Evolutionary conservation across 1,140 invertebrate genomes (phyloP).

Genomic region (Drosophila tropicalis): DNA sequence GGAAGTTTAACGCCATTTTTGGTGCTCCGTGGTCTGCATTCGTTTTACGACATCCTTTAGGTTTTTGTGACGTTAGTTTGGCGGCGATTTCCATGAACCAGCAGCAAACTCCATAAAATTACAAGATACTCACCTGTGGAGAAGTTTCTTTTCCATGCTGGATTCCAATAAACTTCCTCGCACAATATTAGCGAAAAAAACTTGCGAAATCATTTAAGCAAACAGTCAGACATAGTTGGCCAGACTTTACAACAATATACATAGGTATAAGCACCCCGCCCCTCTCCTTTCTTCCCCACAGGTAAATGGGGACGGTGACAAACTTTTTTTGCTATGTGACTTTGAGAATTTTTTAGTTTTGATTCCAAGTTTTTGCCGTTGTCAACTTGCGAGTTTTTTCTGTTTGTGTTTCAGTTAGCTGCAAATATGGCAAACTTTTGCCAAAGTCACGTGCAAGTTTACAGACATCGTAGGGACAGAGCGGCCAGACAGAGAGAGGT

Average conservation of each 20-base stretch:
- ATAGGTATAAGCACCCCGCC: constrained; percentile 44
- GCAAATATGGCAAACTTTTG: constrained; percentile 68
- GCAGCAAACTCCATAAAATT: constrained; percentile 69
- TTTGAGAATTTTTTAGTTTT: constrained; percentile 81
- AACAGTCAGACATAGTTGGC: constrained; percentile 74
- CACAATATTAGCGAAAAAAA: constrained; percentile 72
- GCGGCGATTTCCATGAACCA: constrained; percentile 50
- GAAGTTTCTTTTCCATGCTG: constrained; percentile 51
- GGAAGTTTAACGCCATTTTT: constrained; percentile 68
- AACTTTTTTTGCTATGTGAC: constrained; percentile 74
- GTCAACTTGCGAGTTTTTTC: constrained; percentile 53
- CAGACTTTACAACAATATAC: constrained; percentile 55
- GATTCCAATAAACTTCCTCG: constrained; percentile 74
- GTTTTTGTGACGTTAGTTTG: constrained; percentile 15
- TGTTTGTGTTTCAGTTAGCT: constrained; percentile 41
- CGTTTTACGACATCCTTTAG: constrained; percentile 73
- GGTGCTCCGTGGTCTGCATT: constrained; percentile 53
- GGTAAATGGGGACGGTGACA: constrained; percentile 14
- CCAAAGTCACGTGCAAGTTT: constrained; percentile 80
- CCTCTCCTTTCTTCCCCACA: neutral
- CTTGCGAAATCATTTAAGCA: constrained; percentile 77
- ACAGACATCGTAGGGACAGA: constrained; percentile 64
- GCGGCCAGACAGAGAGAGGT: constrained; percentile 29
- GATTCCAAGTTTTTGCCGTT: constrained; percentile 72
- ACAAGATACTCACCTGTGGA: constrained; percentile 66